Evolutionary conservation across 2,888 invertebrate genomes (phyloP).

Genomic region (Polyommatus iphigenia): DNA sequence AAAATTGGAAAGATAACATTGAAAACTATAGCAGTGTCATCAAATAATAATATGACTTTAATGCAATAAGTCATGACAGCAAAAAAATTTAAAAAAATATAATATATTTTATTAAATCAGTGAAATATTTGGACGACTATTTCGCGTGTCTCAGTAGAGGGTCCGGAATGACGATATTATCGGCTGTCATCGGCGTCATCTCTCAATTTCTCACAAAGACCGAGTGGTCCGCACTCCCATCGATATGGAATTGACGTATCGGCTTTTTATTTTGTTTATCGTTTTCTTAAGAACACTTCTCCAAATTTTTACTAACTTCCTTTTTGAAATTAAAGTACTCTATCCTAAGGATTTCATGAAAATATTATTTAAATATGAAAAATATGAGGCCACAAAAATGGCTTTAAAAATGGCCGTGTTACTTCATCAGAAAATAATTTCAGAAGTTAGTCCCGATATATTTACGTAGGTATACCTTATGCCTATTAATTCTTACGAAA

Average conservation of each 20-base stretch:
- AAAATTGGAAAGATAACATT: too few relatives aligned
- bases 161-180: conserved; percentile 46
- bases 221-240: conserved; percentile 58
- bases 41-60: too few relatives aligned
- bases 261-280: conserved; percentile 36
- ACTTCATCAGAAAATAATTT: neutral
- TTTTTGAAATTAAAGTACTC: neutral
- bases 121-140: conserved; percentile 4
- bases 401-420: too few relatives aligned
- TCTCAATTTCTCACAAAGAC: conserved; percentile 60
- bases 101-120: neutral
- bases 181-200: conserved; percentile 55
- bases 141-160: conserved; percentile 29
- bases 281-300: conserved; percentile 33
- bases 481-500: too few relatives aligned
- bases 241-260: conserved; percentile 63
- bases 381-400: too few relatives aligned
- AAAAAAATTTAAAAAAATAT: too few relatives aligned
- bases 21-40: too few relatives aligned
- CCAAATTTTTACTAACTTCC: neutral
- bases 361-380: too few relatives aligned
- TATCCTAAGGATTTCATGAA: neutral
- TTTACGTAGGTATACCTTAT: too few relatives aligned
- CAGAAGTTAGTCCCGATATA: neutral
- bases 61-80: too few relatives aligned